phyloP scores from a whole-genome alignment of 2,113 vertebrate species.

The Petromus typicus region DNA sequence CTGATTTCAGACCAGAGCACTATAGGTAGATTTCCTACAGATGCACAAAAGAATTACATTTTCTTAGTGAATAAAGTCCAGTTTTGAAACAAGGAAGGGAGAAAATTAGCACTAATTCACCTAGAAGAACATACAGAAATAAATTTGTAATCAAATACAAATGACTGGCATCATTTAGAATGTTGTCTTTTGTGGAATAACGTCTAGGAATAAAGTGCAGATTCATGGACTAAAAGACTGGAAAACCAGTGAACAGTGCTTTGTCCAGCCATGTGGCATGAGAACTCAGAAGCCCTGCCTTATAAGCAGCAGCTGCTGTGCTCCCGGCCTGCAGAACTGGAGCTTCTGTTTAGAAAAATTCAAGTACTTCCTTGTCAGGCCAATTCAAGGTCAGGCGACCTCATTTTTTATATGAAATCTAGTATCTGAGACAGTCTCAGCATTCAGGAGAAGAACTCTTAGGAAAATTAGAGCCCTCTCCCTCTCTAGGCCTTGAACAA shows the following conservation, averaged over 20 bases:
- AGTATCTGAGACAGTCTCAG: not conserved
- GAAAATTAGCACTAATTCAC: not conserved
- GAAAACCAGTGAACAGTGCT: not conserved
- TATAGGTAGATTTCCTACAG: not conserved
- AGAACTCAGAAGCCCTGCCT: not conserved
- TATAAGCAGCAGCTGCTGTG: not conserved
- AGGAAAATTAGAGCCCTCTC: not conserved
- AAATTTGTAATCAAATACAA: conserved; percentile 32
- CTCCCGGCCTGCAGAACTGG: not conserved
- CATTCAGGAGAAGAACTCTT: not conserved
- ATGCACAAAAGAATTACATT: not conserved
- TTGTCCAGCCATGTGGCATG: not conserved
- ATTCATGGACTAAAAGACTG: not conserved
- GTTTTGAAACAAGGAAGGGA: not conserved
- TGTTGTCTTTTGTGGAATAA: not conserved
- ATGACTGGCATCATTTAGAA: not conserved
- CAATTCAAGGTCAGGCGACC: not conserved
- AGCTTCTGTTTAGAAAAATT: not conserved
- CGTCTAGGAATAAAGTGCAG: not conserved
- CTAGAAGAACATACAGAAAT: not conserved
- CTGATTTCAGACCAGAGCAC: not conserved
- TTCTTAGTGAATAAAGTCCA: not conserved
- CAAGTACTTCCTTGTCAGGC: not conserved
- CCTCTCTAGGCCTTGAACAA: not conserved
- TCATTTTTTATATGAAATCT: not conserved